A percentile compares a stretch with the other conserved stretches of the same genome.
These are phyloP conservation scores for Xylophagus ater DNA, from an alignment of 2,888 invertebrate species.

Conservation along the genomic window DNA sequence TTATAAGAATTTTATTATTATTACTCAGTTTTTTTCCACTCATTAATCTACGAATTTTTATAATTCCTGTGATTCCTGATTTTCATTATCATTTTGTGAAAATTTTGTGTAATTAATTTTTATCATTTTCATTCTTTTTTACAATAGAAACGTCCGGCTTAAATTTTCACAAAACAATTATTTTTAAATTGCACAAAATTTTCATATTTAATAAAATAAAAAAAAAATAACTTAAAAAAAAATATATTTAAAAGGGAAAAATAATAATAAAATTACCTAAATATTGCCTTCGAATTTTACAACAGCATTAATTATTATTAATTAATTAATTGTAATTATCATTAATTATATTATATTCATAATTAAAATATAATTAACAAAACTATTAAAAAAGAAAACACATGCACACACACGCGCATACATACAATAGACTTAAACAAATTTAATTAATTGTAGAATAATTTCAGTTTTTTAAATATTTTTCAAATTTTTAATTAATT, in stretches of 20 bases:
- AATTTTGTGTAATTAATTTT: too few species aligned
- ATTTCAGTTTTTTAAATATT: too few species aligned
- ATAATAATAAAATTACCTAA: conserved; percentile 13
- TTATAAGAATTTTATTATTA: too few species aligned
- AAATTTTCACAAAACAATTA: conserved; percentile 1
- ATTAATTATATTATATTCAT: conserved; percentile 1
- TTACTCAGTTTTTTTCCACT: too few species aligned
- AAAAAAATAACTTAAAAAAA: conserved; percentile 1
- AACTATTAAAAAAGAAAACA: not conserved
- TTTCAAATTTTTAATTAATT: too few species aligned
- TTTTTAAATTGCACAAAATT: conserved; percentile 7
- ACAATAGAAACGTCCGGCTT: too few species aligned
- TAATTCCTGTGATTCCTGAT: too few species aligned
- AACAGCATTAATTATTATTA: conserved; percentile 8
- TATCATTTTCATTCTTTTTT: too few species aligned
- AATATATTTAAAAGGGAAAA: not conserved
- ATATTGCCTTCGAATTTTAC: conserved; percentile 15
- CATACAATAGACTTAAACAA: not conserved
- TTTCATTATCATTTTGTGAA: too few species aligned
- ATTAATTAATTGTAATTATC: too few species aligned
- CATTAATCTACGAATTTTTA: too few species aligned
- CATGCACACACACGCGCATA: not conserved
- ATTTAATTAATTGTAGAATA: not conserved
- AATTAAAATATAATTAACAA: not conserved
- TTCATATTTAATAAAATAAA: not conserved